Percentiles rank a stretch among this genome's conserved stretches.
Evolutionary conservation across 1,140 invertebrate species (phyloP).

Genomic region (Hylaeus anthracinus): DNA sequence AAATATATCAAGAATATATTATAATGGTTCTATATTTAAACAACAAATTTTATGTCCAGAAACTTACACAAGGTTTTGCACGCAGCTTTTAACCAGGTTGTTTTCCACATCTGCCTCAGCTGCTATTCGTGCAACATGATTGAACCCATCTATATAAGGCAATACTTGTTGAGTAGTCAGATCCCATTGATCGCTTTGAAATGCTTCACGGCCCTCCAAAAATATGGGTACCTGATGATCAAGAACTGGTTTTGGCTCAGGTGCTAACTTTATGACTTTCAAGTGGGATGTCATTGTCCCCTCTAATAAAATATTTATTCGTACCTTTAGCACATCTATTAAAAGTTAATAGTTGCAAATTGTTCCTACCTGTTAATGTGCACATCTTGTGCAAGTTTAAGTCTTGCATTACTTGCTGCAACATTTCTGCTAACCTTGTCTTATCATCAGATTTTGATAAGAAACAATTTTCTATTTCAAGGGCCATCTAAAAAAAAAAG

Average conservation of each 20-base stretch:
- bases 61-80: constrained; percentile 94
- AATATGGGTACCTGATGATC: constrained; percentile 96
- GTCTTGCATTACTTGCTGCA: constrained; percentile 89
- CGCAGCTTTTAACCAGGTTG: constrained; percentile 95
- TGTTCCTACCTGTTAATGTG: constrained; percentile 85
- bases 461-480: constrained; percentile 91
- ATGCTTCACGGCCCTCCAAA: constrained; percentile 82
- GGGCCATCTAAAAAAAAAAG: constrained; percentile 83
- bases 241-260: constrained; percentile 90
- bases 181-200: constrained; percentile 90
- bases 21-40: background rate
- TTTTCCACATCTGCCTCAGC: constrained; percentile 94
- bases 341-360: background rate
- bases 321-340: background rate
- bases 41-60: background rate
- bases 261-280: constrained; percentile 88
- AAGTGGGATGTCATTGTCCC: constrained; percentile 90
- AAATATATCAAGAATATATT: constrained; percentile 49
- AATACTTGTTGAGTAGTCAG: constrained; percentile 95
- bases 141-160: constrained; percentile 95
- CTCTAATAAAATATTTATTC: constrained; percentile 78
- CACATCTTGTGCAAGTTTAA: constrained; percentile 90
- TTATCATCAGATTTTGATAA: constrained; percentile 86
- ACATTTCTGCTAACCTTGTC: constrained; percentile 86
- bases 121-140: constrained; percentile 92